Base-by-base conservation (phyloP, 2,888 invertebrate species). In the Noctuana brunneofusca region DNA sequence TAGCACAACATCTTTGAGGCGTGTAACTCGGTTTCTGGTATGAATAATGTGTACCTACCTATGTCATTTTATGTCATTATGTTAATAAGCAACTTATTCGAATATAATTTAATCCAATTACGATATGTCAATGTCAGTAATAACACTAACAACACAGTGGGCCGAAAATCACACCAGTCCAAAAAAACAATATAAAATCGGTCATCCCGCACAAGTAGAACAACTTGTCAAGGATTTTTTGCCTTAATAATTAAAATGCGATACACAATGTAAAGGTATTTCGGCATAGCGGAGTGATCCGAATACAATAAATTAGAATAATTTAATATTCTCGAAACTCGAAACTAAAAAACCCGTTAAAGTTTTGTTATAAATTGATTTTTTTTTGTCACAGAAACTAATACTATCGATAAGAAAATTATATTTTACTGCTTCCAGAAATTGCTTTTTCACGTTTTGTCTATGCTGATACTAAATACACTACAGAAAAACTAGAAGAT, bases 101-200 rank as follows among this genome's bases (percentile, higher is more conserved):
- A 77, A 78, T 83, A 81, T 79, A 72, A 81, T 59, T 54, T 80
- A 79, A 83, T 79, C 81, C 79, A 87, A 84, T 87, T 85, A 86
- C 69, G 70, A 79, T 73, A 71, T 80, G 83, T 64, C 60, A 63
- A 60, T 64, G 56, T 54, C 60, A 54, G 56, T 46, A 32, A 32
- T 9, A 52, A 43, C 43, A 57, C 57, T 46, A 32, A 32, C n/a
- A 52, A 43, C 43, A 57, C 57, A 49, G 32, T 53, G 64, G 22
- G 41, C 56, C 52, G 48, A 60, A 49, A 64, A 57, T 53, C 53
- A 48, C 35, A 27, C 18, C 20, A 22, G 48, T 56, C 3, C 18
- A 41, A 60, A 56, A 38, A 55, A 64, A 46, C 32, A 48, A 22
- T 52, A 43, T 8, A 69, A 74, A 74, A 69, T 67, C 67, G 70